Base-by-base conservation (phyloP, 1,140 invertebrate species). In the Solen grandis region DNA sequence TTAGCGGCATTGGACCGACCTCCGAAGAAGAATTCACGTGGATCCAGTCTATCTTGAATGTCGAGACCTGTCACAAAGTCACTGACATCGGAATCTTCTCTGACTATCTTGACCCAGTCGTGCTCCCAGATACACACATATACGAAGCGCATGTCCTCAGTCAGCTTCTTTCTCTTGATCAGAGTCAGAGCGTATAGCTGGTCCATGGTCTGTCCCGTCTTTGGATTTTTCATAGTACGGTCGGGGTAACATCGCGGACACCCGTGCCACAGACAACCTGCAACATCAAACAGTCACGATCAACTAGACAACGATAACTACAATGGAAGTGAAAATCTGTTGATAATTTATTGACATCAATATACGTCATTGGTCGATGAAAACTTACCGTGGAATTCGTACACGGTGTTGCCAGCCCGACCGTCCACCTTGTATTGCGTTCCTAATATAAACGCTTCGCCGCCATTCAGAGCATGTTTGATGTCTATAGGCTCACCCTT, bases 1-100 rank as follows among this genome's bases (percentile, higher is more conserved):
- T 84, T 78, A n/a, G 83, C 85, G 38, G 87, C 89, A 79, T 89
- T 88, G 25, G 88, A 91, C 19, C 90, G 38, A 19, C 91, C 90
- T 14, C 91, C 90, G 66, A 86, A 91, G 66, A 92, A 90, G 50
- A 82, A 79, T 46, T 91, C 87, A 36, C 88, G 52, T 16, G 85
- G 78, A 27, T 84, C 69, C 57, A 86, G 31, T 31, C 78, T 46
- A 25, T 78, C 55, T 54, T 46, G 14, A 8, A 78, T 22, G 38
- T 81, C 60, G 31, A 85, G 50, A 54, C 52, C 59, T 1, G 59
- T 41, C 8, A 73, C 33, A 60, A 60, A 73, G 1, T 4, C 2
- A 25, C 60, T 59, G n/a, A 73, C 1, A 16, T 36, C 38, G 27
- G 55, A 0, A 29, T 60, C 46, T 29, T 36, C 4, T 13, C 50